Conservation (phyloP, 2,888 invertebrate genomes). For the Tridacna gigas region DNA sequence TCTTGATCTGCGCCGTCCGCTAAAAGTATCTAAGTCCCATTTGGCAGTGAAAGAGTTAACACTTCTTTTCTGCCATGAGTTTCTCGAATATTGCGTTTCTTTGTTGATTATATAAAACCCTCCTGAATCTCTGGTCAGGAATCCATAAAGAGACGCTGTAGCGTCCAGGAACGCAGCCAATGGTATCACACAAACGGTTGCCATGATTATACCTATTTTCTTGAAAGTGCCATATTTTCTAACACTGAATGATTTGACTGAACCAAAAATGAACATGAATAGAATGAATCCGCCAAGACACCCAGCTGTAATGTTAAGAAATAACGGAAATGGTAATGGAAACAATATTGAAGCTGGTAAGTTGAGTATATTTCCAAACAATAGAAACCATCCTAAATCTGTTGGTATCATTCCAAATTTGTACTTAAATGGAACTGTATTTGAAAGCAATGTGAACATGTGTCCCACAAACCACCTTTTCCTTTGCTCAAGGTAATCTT, state of each 20-base stretch:
- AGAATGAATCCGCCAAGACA: slow-evolving; percentile 64
- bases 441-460: slow-evolving; percentile 55
- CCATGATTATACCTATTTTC: slow-evolving; percentile 55
- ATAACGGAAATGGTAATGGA: slow-evolving; percentile 62
- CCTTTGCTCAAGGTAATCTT: slow-evolving; percentile 65
- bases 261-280: slow-evolving; percentile 65
- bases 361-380: slow-evolving; percentile 62
- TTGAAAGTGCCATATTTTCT: slow-evolving; percentile 56
- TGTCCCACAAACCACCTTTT: slow-evolving; percentile 68
- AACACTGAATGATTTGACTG: slow-evolving; percentile 66
- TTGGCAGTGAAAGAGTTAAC: no score
- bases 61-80: no score
- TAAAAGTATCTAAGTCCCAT: no score
- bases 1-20: no score
- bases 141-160: slow-evolving; percentile 61
- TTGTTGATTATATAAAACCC: slow-evolving; percentile 67
- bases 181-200: slow-evolving; percentile 58
- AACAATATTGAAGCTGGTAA: slow-evolving; percentile 59
- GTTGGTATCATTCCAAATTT: slow-evolving; percentile 67
- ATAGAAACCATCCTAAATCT: slow-evolving; percentile 62
- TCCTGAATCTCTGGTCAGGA: slow-evolving; percentile 53
- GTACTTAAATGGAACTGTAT: slow-evolving; percentile 60
- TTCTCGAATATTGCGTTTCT: slow-evolving; percentile 29
- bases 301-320: slow-evolving; percentile 59
- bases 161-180: slow-evolving; percentile 63